Percentiles rank a stretch among this genome's conserved stretches.
These are phyloP conservation scores for Pithys albifrons DNA, from an alignment of 2,113 vertebrate species.

Conservation along the genomic window DNA sequence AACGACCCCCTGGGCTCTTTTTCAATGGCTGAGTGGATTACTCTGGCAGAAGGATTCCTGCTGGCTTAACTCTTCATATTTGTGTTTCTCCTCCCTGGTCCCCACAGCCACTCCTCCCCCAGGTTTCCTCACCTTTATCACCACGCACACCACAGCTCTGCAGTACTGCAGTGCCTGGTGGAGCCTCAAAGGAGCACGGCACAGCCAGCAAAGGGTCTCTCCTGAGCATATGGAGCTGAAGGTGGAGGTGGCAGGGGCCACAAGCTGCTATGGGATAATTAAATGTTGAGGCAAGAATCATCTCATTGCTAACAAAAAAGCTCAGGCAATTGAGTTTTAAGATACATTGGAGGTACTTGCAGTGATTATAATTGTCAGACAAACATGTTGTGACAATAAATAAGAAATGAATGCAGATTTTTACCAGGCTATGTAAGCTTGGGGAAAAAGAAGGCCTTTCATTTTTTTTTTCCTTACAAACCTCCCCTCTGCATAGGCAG, in stretches of 20 bases:
- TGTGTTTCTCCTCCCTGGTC: neutral
- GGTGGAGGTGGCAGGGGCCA: neutral
- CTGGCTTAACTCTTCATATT: neutral
- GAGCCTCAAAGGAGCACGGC: neutral
- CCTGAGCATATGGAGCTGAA: neutral
- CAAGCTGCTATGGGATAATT: neutral
- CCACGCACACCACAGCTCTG: neutral
- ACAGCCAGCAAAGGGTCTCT: neutral
- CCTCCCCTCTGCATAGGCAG: neutral
- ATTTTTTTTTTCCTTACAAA: neutral
- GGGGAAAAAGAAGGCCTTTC: accelerated
- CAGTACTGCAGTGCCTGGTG: neutral
- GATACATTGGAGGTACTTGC: neutral
- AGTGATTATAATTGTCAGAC: neutral
- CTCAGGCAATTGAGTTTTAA: neutral
- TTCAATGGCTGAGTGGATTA: accelerated
- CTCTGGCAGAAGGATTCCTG: neutral
- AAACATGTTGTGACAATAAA: neutral
- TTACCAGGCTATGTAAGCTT: neutral
- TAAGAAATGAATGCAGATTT: neutral
- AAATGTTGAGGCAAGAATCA: neutral
- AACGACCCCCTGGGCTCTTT: neutral
- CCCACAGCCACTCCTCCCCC: neutral
- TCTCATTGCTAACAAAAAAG: neutral
- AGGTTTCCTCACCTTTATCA: neutral